Conservation (phyloP, 1,140 invertebrate genomes). For the Drosophila sturtevanti region DNA sequence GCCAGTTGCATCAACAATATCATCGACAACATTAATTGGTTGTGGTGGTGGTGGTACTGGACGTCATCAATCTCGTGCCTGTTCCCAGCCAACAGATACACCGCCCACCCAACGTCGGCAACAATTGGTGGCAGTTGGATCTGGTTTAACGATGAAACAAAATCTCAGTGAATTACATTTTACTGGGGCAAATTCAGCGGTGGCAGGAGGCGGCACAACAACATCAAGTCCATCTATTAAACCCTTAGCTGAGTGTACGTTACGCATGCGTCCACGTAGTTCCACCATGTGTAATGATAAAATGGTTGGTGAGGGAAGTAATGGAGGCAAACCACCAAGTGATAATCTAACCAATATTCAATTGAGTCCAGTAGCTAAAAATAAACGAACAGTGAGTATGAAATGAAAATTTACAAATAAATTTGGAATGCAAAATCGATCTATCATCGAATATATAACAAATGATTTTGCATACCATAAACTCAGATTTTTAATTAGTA, state of each 20-base stretch:
- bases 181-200: conserved; percentile 39
- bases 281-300: conserved; percentile 63
- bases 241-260: conserved; percentile 44
- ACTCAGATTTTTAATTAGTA: no score
- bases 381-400: conserved; percentile 72
- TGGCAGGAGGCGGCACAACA: neutral
- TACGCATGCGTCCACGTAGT: conserved; percentile 65
- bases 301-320: conserved; percentile 18
- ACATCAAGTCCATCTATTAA: conserved; percentile 39
- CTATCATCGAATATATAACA: no score
- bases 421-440: no score
- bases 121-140: conserved; percentile 56
- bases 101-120: conserved; percentile 45
- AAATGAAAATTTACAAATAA: no score
- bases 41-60: neutral
- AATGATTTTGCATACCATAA: no score
- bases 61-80: conserved; percentile 20
- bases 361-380: conserved; percentile 72
- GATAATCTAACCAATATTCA: conserved; percentile 61
- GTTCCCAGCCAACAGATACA: conserved; percentile 50
- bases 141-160: conserved; percentile 70
- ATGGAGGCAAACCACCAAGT: conserved; percentile 20
- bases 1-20: conserved; percentile 18
- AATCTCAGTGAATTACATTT: conserved; percentile 74
- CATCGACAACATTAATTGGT: no score